Evolutionary conservation across 2,888 invertebrate genomes (phyloP), one percentile per base, ranked within the genome.

Genomic region (Rhingia rostrata): DNA sequence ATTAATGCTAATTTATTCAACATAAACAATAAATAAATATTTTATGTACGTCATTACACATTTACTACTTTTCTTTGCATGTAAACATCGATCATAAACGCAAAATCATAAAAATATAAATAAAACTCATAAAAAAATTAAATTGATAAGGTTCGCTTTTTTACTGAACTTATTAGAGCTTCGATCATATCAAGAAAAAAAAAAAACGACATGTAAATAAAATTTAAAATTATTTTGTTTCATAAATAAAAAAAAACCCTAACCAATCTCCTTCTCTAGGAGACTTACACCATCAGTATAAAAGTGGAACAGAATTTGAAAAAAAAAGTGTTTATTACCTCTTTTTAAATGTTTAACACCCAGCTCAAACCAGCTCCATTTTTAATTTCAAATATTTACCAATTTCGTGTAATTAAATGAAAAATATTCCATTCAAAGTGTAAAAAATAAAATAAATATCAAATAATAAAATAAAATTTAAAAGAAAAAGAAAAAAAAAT

Each of bases 151-250:
- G 70, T 81, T 86, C 64, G 67, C 80, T 66, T 69, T 81, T 86
- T 89, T 88, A 90, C 90, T 90, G 90, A 88, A 90, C 88, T 89
- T 89, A 89, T 87, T 88, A 90, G 90, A 90, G 90, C 90, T 90
- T 90, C 90, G 90, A 90, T 90, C 89, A 86, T 84, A 87, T 88
- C 37, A 86, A 66, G 41, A 51, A 53, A 58, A 60, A 67, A 39
- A 6, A 54, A 35, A 43, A 56, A 61, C 67, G 30, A 45, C 37
- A 49, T 39, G 10, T 22, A 45, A 58, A 61, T 12, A 43, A 51
- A 54, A 33, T 33, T 0, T 54, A 14, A 41, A 14, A 39, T 14
- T 3, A 37, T 12, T 12, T 63, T 12, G n/a, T 43, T 22, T 22
- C 22, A 22, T 2, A 22, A 22, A 22, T 2, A 22, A 22, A 22